Conservation (phyloP, 2,888 invertebrate genomes). For the Lycia hirtaria region DNA sequence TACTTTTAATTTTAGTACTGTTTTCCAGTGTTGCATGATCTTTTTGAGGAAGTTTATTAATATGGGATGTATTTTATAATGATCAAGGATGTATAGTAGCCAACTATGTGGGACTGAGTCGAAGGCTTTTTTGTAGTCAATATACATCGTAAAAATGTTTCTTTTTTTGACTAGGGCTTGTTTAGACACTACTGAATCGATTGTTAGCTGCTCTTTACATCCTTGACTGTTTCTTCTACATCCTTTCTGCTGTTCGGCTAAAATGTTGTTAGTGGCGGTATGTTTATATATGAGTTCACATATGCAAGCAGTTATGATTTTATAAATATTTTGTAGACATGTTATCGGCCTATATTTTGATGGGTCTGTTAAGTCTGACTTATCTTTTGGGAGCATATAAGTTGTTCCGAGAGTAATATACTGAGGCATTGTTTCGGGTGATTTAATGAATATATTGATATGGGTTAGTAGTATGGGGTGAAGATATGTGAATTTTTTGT, state of each 20-base stretch:
- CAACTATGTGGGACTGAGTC: no score
- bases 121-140: no score
- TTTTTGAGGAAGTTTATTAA: no score
- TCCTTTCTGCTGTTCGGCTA: neutral
- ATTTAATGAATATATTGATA: neutral
- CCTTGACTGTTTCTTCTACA: no score
- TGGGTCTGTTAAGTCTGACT: neutral
- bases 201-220: no score
- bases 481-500: neutral
- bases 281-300: neutral
- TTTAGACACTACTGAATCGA: no score
- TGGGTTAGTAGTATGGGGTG: neutral
- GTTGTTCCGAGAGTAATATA: neutral
- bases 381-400: constrained; percentile 7
- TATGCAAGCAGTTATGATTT: constrained; percentile 2
- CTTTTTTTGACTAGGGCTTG: no score
- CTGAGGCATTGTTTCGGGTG: neutral
- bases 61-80: no score
- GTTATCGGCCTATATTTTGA: constrained; percentile 7
- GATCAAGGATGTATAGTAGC: no score
- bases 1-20: no score
- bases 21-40: no score
- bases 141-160: no score
- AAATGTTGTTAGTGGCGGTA: neutral
- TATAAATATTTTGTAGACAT: neutral